Evolutionary conservation across 2,113 vertebrate genomes (phyloP).

Genomic region (Colaptes auratus): DNA sequence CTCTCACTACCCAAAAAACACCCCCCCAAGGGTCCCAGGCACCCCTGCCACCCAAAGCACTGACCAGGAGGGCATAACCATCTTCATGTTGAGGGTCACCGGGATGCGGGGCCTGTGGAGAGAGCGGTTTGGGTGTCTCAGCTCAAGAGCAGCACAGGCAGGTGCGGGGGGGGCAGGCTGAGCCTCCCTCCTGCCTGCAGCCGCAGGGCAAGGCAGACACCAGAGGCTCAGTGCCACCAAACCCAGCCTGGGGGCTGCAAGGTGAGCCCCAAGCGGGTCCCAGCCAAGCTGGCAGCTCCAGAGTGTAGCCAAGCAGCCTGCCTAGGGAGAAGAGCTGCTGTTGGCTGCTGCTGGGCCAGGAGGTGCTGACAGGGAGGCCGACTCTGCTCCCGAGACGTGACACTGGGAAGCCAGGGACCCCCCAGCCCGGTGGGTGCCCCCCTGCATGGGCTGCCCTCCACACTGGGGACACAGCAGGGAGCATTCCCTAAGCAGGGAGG

Average conservation of each 20-base stretch:
- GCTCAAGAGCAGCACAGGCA: neutral
- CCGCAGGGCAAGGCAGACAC: neutral
- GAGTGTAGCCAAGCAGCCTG: neutral
- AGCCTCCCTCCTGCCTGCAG: neutral
- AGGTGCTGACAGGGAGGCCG: neutral
- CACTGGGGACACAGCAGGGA: neutral
- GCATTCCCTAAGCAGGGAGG: neutral
- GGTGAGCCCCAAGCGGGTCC: neutral
- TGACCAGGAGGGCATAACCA: slow-evolving; percentile 96
- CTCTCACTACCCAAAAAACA: neutral
- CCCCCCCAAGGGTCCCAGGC: neutral
- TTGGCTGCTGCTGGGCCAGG: neutral
- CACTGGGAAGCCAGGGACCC: neutral
- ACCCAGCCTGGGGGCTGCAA: neutral
- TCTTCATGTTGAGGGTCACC: slow-evolving; percentile 94
- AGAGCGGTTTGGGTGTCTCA: neutral
- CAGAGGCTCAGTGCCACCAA: neutral
- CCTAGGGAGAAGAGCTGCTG: neutral
- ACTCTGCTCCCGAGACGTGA: neutral
- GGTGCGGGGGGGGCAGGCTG: accelerated
- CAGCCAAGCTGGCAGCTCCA: neutral
- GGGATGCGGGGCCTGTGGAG: slow-evolving; percentile 89
- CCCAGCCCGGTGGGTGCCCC: neutral
- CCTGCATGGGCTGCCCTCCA: accelerated
- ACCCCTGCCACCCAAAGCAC: slow-evolving; percentile 9